Percentiles rank a stretch among this genome's conserved stretches.
Conservation (phyloP, 30 jellyfish, hydroid and myxozoan genomes). For the Nemopilema nomurai region DNA sequence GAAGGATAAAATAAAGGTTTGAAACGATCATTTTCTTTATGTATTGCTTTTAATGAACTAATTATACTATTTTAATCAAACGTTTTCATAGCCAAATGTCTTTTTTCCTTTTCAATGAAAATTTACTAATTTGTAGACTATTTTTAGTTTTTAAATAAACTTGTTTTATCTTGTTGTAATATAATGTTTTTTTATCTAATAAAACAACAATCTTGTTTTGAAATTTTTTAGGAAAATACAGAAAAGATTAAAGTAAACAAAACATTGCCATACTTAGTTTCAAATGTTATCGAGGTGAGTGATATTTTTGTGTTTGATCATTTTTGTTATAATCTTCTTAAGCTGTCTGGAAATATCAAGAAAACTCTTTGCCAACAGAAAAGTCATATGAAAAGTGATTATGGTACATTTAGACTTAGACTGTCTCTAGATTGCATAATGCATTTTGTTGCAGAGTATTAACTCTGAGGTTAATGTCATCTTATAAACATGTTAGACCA, state of each 20-base stretch:
- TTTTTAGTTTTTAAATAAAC: background rate
- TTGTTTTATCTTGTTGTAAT: background rate
- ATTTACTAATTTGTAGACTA: too few relatives aligned
- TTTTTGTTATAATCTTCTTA: too few relatives aligned
- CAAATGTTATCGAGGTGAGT: constrained; percentile 96
- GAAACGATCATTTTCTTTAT: background rate
- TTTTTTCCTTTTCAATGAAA: too few relatives aligned
- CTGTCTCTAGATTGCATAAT: too few relatives aligned
- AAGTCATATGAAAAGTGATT: too few relatives aligned
- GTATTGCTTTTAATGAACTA: background rate
- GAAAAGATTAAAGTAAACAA: constrained; percentile 94
- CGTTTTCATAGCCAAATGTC: too few relatives aligned
- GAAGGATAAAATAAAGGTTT: constrained; percentile 90
- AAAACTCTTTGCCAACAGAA: too few relatives aligned
- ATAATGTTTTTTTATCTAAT: background rate
- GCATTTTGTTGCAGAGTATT: too few relatives aligned
- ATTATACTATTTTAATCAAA: background rate
- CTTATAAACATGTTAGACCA: too few relatives aligned
- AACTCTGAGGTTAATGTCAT: too few relatives aligned
- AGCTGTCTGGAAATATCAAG: too few relatives aligned
- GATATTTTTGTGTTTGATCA: background rate
- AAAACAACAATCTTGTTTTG: background rate
- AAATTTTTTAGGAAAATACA: constrained; percentile 71
- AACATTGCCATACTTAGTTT: constrained; percentile 91
- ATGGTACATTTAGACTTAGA: too few relatives aligned